Evolutionary conservation across 1,140 invertebrate genomes (phyloP).

Genomic region (Drosophila sturtevanti): DNA sequence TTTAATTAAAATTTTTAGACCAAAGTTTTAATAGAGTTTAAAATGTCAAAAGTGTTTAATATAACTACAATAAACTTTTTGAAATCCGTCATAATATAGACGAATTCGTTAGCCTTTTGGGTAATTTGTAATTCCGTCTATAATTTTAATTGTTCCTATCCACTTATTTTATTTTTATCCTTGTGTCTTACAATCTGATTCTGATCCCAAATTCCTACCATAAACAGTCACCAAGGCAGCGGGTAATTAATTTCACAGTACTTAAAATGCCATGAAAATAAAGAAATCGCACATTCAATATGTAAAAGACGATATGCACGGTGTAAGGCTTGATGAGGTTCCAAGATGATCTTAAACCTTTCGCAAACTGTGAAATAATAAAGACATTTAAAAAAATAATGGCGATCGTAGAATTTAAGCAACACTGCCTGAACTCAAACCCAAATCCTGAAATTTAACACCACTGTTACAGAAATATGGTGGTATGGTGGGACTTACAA

Average conservation of each 20-base stretch:
- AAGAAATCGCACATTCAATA: constrained; percentile 55
- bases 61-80: no score
- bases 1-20: no score
- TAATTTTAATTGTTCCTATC: no score
- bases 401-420: constrained; percentile 22
- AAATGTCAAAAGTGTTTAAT: no score
- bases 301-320: constrained; percentile 30
- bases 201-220: constrained; percentile 20
- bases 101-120: no score
- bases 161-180: neutral
- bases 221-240: constrained; percentile 52
- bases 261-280: constrained; percentile 68
- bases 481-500: constrained; percentile 40
- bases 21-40: no score
- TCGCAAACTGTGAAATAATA: constrained; percentile 49
- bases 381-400: constrained; percentile 32
- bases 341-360: no score
- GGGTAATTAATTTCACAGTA: constrained; percentile 63
- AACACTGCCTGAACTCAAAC: constrained; percentile 3
- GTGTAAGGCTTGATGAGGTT: no score
- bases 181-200: neutral
- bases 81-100: no score
- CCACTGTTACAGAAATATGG: no score
- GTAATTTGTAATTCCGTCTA: no score
- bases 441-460: no score